phyloP scores from a whole-genome alignment of 2,113 vertebrate species.

The Gallinago jamesoni region DNA sequence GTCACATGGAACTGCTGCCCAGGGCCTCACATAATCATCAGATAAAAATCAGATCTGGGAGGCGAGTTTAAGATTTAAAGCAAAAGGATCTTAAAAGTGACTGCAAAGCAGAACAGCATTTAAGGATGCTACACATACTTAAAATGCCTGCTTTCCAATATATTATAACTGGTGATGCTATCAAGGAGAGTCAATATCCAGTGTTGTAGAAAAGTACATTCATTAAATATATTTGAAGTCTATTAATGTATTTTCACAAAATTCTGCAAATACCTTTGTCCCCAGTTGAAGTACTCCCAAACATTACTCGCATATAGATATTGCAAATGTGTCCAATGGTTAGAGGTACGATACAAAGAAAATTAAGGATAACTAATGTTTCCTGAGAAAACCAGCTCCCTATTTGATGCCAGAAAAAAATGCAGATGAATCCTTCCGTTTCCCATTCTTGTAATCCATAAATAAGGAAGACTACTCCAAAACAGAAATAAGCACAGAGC shows the following conservation, averaged over 20 bases:
- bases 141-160: neutral
- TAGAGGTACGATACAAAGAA: neutral
- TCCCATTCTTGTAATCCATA: neutral
- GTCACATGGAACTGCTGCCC: neutral
- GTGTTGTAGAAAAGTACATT: neutral
- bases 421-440: neutral
- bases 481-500: neutral
- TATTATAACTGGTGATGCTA: neutral
- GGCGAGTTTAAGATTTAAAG: neutral
- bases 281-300: neutral
- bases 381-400: neutral
- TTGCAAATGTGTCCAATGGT: neutral
- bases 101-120: neutral
- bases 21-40: neutral
- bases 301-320: neutral
- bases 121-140: neutral
- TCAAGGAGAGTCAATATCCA: neutral
- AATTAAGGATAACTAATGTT: neutral
- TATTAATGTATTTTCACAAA: neutral
- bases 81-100: neutral
- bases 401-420: neutral
- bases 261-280: neutral
- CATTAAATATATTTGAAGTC: neutral
- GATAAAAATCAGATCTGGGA: neutral
- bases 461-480: neutral